Evolutionary conservation across 2,888 invertebrate genomes (phyloP), one percentile per base, ranked within the genome.

Genomic region (Heliconius hortense): DNA sequence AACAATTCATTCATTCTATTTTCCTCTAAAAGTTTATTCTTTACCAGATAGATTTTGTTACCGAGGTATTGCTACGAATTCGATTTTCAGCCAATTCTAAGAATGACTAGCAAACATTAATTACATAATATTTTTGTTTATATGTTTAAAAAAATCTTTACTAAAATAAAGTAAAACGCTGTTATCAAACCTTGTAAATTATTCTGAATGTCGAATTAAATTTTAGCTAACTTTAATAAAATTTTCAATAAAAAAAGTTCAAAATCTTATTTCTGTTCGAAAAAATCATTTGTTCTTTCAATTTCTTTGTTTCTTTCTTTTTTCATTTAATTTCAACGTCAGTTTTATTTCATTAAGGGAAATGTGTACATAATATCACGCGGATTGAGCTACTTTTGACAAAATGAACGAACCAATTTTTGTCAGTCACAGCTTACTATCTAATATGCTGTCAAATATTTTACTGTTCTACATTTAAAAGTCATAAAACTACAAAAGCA

Each of bases 1-100:
- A 69, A 69, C 56, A 53, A 56, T 31, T 56, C 53, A 69, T 53
- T 69, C 31, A 56, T 69, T 69, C 31, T 48, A 8, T 48, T 21
- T 48, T 53, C 28, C 21, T 56, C 31, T 69, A 35, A 35, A 69
- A 69, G 15, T 56, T 31, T n/a, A 56, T 59, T 31, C 28, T 56
- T 48, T 8, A 68, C 66, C 31, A 68, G n/a, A 69, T 69, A 56
- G 15, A 69, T 24, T 56, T n/a, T 31, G 1, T 7, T 35, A 69
- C 31, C 11, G 53, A 69, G 53, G 31, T 53, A 53, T n/a, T 21
- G 28, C n/a, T 53, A 21, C 28, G 53, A 69, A 13, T 69, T n/a
- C 4, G 21, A 56, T 56, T n/a, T 56, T 56, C 53, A 66, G 28
- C 28, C 4, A 13, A 69, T 69, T 31, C 31, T 53, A 28, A 48